Evolutionary conservation across 2,113 vertebrate species (phyloP).

Genomic region (Sylvietta virens): DNA sequence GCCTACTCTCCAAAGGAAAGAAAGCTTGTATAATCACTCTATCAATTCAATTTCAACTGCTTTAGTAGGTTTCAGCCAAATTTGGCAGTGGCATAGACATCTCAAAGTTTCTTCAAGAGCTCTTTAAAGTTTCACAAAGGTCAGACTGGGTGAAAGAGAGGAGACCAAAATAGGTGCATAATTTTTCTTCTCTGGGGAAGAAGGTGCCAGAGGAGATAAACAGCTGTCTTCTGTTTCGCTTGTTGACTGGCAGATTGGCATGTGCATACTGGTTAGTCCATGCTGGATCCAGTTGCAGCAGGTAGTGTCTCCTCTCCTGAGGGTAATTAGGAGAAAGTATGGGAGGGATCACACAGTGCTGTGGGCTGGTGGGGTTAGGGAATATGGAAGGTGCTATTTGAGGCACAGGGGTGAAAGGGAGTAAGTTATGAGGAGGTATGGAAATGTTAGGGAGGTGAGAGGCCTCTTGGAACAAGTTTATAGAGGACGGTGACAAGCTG

Average conservation of each 20-base stretch:
- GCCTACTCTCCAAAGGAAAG: conserved; percentile 30
- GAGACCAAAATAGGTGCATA: neutral
- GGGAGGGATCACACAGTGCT: neutral
- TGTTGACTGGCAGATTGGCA: neutral
- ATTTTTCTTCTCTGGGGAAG: neutral
- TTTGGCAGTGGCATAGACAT: neutral
- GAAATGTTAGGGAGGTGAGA: neutral
- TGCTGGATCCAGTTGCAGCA: neutral
- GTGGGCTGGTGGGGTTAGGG: neutral
- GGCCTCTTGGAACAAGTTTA: neutral
- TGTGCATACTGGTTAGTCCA: neutral
- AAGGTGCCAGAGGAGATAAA: neutral
- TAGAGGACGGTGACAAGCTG: neutral
- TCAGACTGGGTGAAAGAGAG: neutral
- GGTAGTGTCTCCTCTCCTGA: neutral
- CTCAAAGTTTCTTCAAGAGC: neutral
- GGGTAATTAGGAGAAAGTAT: neutral
- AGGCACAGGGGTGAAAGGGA: neutral
- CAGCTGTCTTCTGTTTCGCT: neutral
- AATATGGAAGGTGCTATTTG: neutral
- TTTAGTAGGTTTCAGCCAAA: conserved; percentile 5
- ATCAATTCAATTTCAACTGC: neutral
- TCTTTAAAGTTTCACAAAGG: neutral
- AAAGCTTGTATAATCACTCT: conserved; percentile 54
- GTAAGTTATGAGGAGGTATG: neutral